Conservation (phyloP, 1,140 invertebrate species). For the Drosophila orosa region DNA sequence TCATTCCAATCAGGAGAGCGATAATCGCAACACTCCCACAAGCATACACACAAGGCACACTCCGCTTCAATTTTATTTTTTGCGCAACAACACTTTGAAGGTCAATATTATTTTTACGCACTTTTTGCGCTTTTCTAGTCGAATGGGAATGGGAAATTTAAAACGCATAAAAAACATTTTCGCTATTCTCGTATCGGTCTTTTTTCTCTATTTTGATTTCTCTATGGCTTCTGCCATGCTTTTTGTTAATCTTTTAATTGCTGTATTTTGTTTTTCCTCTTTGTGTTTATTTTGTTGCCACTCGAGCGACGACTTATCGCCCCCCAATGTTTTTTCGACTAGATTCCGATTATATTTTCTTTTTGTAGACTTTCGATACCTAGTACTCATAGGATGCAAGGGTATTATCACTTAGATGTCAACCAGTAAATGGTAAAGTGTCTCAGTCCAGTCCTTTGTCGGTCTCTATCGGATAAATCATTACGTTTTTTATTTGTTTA, state of each 20-base stretch:
- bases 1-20: slow-evolving; percentile 9
- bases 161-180: slow-evolving; percentile 72
- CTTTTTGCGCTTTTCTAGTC: slow-evolving; percentile 54
- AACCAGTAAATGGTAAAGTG: not conserved
- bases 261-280: slow-evolving; percentile 65
- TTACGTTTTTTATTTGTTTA: too few species aligned
- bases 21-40: slow-evolving; percentile 5
- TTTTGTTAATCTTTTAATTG: slow-evolving; percentile 78
- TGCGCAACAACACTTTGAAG: slow-evolving; percentile 61
- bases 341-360: slow-evolving; percentile 37
- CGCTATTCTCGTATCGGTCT: not conserved
- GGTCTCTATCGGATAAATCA: too few species aligned
- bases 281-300: slow-evolving; percentile 69
- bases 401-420: not conserved
- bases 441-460: not conserved
- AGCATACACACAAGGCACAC: slow-evolving; percentile 9
- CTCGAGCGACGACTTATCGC: slow-evolving; percentile 70
- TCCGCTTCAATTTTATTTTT: not conserved
- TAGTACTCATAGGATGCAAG: not conserved
- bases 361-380: slow-evolving; percentile 7
- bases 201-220: slow-evolving; percentile 9
- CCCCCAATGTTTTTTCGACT: slow-evolving; percentile 66
- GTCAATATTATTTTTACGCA: slow-evolving; percentile 78
- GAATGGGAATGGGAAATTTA: slow-evolving; percentile 66
- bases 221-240: slow-evolving; percentile 31